Evolutionary conservation across 2,797 vertebrate genomes (phyloP).

Genomic region (Oreochromis mossambicus): DNA sequence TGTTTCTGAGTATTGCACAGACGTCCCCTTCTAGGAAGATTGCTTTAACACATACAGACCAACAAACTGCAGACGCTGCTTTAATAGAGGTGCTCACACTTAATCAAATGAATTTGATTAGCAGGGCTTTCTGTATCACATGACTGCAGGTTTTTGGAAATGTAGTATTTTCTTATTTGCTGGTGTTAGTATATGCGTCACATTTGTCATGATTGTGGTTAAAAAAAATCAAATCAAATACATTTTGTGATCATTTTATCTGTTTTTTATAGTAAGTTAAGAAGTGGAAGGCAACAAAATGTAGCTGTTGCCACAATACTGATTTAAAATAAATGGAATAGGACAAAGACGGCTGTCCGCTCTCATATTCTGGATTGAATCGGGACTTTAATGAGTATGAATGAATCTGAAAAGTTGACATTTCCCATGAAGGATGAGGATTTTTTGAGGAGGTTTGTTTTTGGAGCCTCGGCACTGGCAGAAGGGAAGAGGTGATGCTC

Average conservation of each 20-base stretch:
- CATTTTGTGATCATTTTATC: not conserved
- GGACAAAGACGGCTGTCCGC: not conserved
- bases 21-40: not conserved
- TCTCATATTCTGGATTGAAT: not conserved
- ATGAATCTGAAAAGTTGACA: not conserved
- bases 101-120: not conserved
- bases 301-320: not conserved
- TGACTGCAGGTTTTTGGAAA: not conserved
- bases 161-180: not conserved
- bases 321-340: not conserved
- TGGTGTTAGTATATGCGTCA: not conserved
- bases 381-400: not conserved
- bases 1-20: not conserved
- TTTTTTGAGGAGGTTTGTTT: not conserved
- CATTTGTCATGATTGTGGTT: not conserved
- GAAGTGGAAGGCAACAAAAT: not conserved
- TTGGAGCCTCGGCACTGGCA: not conserved
- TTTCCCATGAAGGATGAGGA: not conserved
- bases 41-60: not conserved
- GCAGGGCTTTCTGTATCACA: not conserved
- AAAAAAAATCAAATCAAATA: not conserved
- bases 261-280: not conserved
- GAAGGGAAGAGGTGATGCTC: not conserved
- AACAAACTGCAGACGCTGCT: not conserved
- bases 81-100: not conserved